Conservation (phyloP, 2,797 vertebrate species). For the Cynopterus sphinx region DNA sequence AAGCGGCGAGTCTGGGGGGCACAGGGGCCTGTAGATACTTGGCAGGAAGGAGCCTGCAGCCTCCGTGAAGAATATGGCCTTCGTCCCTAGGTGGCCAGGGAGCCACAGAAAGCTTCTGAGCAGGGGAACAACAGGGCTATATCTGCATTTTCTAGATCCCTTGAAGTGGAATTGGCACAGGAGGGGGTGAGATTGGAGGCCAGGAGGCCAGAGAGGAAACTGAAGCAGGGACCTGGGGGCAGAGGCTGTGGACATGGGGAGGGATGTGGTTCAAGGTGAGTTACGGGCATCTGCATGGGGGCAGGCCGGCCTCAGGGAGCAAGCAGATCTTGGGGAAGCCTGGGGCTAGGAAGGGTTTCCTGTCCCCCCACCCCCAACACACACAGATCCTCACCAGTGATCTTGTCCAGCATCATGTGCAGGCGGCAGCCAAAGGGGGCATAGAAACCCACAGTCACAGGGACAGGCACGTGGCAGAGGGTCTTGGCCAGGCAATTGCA, state of each 20-base stretch:
- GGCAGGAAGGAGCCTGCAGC: not conserved
- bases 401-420: conserved; percentile 82
- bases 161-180: not conserved
- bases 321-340: not conserved
- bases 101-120: not conserved
- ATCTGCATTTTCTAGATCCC: not conserved
- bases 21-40: not conserved
- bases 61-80: not conserved
- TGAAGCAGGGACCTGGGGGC: not conserved
- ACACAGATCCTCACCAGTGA: conserved; percentile 78
- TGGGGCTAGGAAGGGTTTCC: not conserved
- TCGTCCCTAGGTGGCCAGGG: not conserved
- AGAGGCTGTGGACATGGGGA: not conserved
- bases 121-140: not conserved
- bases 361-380: accelerated
- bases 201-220: not conserved
- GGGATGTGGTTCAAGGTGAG: not conserved
- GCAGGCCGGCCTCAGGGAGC: no score
- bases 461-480: conserved; percentile 89
- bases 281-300: not conserved
- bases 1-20: not conserved
- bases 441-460: conserved; percentile 93
- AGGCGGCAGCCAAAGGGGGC: conserved; percentile 91
- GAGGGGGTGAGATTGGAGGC: not conserved
- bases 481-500: conserved; percentile 92